Base-by-base conservation (phyloP, 2,113 vertebrate genomes). In the Terrapene triunguis region DNA sequence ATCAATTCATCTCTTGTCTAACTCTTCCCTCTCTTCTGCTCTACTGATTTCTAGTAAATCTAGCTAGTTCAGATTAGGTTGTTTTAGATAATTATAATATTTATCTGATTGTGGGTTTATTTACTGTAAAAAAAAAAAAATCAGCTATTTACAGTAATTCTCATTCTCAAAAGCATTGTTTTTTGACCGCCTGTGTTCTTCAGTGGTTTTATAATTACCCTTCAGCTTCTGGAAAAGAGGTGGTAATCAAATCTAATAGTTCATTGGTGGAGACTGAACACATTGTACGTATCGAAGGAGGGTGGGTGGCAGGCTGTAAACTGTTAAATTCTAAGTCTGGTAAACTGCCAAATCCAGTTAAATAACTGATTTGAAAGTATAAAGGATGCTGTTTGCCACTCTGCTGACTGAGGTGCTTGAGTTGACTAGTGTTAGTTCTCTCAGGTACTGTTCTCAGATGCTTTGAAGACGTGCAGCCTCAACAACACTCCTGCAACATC, bases 191-290 rank as follows among this genome's bases (percentile, higher is more conserved):
- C 92, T 91, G 47, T 0, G 3, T 55, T 90, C 72, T 93, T 95
- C 78, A 4, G n/a, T 35, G 59, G 51, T 88, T 54, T 94, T 65
- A 24, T 65, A 65, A 32, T 65, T 65, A 14, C 27, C 32, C 59
- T 65, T 3, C 32, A 13, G 81, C 92, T 89, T 78, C 76, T 57
- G 88, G 90, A 84, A 96, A 90, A 51, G 95, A 94, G 95, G 95
- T 96, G 42, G 38, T 95, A 96, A 95, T 97, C 91, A 90, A 85
- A 93, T 90, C 90, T 96, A 93, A 87, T 80, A 22, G 47, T 50
- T n/a, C 38, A 59, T 44, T 94, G 29, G 22, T 55, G 54, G 65
- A 92, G 48, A 91, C 81, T 96, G 84, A 90, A 82, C 89, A 86
- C 91, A 76, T 59, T 80, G 93, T 89, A n/a, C 51, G 54, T 95